Base-by-base conservation (phyloP, 1,140 invertebrate genomes). In the Zaprionus capensis region DNA sequence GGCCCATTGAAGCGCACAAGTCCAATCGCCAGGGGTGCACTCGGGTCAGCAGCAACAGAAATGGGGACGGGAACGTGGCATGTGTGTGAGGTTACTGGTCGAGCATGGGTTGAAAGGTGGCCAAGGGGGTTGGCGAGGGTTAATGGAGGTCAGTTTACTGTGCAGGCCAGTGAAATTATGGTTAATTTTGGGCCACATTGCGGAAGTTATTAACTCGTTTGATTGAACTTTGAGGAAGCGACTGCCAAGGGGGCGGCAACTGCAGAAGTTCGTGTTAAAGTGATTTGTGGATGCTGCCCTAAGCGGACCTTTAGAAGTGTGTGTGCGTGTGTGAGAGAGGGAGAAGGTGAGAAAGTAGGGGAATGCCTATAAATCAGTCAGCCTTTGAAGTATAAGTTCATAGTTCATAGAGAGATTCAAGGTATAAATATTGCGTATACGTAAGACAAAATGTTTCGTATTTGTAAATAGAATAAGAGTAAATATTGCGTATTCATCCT, bases 121-220 rank as follows among this genome's bases (percentile, higher is more conserved):
- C 26, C 26, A 20, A 22, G 12, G 15, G 44, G 55, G 34, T 11
- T 31, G 28, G 28, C 28, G 28, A 9, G 7, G 66, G 41, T 51
- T 84, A 84, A 84, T 84, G 46, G 46, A 22, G 81, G 81, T 84
- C 81, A 77, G 81, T 80, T 81, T 84, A 84, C 69, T 69, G 65
- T 57, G 74, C 34, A 41, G 36, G 57, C 64, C 55, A 49, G 62
- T 12, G 70, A 70, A 81, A 78, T 84, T 78, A 84, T 80, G 81
- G 81, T 84, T 84, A 84, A 84, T 84, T 84, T 84, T 62, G 81
- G 76, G 78, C 67, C 79, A 82, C 80, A 70, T 81, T 76, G 81
- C 81, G 81, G 81, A 84, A 84, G 81, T 84, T 84, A 84, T 84
- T 84, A 84, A 84, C 81, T 84, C 74, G 81, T 84, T 78, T 84